Base-by-base conservation (phyloP, 2,888 invertebrate species). In the Zaprionus lineosus region DNA sequence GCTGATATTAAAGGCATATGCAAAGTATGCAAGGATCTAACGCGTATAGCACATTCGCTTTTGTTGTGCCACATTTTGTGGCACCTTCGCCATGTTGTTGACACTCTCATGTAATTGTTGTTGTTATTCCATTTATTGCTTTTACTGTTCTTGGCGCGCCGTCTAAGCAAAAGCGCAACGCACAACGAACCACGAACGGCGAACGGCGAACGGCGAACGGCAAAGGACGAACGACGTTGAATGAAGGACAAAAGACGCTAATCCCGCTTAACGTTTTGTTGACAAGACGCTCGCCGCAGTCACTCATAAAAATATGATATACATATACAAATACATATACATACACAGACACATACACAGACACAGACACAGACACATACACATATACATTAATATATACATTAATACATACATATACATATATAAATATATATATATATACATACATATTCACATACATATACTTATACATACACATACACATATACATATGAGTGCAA, bases 1-100 rank as follows among this genome's bases (percentile, higher is more conserved):
- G 84, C 70, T 36, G 63, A 64, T 67, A 79, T 85, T 81, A 85
- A 84, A 76, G 76, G 65, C 78, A 74, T 76, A 81, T 85, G 84
- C 76, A 79, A 84, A 79, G 53, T 46, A 55, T 63, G 60, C 63
- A 55, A 70, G 58, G 66, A 74, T 74, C 67, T 69, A 62, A 65
- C 39, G 71, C 50, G 44, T 40, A 28, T 19, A 18, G 19, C 50
- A 21, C 6, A 16, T 6, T 39, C 14, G 2, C 18, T 34, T 21
- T 21, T 55, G 19, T 12, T 47, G 3, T 57, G 68, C 47, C 48
- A 55, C 53, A 26, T 55, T 48, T 55, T 48, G 37, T 26, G 24
- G 19, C 9, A 9, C 34, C 19, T 44, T 12, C 48, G 26, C 12
- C 21, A 18, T 57, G 59, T 16, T 59, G 40, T 55, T 37, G 51